Evolutionary conservation across 1,140 invertebrate species (phyloP).

Genomic region (Drosophila prosaltans): DNA sequence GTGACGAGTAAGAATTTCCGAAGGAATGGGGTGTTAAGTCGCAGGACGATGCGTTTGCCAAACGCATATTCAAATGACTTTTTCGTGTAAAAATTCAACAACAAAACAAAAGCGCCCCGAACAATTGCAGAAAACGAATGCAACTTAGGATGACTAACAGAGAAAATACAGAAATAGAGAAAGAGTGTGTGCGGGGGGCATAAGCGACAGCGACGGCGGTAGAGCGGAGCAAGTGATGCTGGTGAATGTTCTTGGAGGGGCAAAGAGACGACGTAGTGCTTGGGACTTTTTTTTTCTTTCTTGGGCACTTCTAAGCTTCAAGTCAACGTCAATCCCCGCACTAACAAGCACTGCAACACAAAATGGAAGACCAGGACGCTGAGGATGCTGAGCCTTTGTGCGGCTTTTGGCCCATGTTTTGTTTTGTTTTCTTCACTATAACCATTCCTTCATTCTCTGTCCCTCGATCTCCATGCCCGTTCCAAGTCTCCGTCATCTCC

Average conservation of each 20-base stretch:
- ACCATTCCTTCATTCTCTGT: constrained; percentile 2
- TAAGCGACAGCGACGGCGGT: no score
- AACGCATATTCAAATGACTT: constrained; percentile 79
- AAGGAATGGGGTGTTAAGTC: neutral
- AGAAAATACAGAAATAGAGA: neutral
- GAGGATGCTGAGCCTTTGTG: constrained; percentile 47
- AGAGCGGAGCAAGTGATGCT: no score
- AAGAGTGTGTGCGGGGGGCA: no score
- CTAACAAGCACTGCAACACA: constrained; percentile 71
- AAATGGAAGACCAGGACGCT: constrained; percentile 26
- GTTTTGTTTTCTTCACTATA: constrained; percentile 29
- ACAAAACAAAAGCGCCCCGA: constrained; percentile 70
- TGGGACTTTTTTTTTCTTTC: neutral
- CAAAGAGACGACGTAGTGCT: neutral
- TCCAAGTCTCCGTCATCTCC: neutral
- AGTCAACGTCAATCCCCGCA: constrained; percentile 72
- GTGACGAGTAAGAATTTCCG: neutral
- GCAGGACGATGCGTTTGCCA: constrained; percentile 27
- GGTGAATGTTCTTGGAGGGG: neutral
- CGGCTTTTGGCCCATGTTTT: constrained; percentile 50
- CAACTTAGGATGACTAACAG: constrained; percentile 56
- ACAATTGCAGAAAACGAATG: constrained; percentile 72
- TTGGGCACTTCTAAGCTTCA: constrained; percentile 69
- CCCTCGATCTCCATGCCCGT: neutral
- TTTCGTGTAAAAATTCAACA: constrained; percentile 77